phyloP scores from a whole-genome alignment of 2,888 invertebrate species.

The Heliothis peltigera region DNA sequence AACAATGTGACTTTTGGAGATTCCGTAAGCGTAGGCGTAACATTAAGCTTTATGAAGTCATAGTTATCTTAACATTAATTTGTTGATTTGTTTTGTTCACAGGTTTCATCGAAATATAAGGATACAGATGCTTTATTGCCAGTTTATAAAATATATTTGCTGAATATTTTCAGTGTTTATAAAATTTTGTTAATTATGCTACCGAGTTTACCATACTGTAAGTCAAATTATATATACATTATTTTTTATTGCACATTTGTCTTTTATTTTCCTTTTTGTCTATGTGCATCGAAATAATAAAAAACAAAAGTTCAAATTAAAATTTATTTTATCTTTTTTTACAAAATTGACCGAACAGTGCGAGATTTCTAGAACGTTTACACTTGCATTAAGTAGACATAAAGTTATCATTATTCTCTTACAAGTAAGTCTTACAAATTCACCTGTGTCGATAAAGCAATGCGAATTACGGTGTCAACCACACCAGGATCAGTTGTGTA shows the following conservation, averaged over 20 bases:
- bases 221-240: slow-evolving; percentile 89
- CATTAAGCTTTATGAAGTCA: neutral
- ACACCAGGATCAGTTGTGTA: slow-evolving; percentile 79
- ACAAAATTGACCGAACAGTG: slow-evolving; percentile 91
- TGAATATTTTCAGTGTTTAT: slow-evolving; percentile 89
- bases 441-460: slow-evolving; percentile 88
- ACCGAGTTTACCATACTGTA: slow-evolving; percentile 88
- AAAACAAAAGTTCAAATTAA: slow-evolving; percentile 83
- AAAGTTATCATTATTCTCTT: slow-evolving; percentile 88
- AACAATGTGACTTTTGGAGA: no score
- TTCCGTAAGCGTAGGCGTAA: no score
- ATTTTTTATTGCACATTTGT: slow-evolving; percentile 85
- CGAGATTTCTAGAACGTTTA: slow-evolving; percentile 90
- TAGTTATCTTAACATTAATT: slow-evolving; percentile 22
- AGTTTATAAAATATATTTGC: slow-evolving; percentile 87
- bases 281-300: slow-evolving; percentile 55
- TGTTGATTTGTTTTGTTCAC: slow-evolving; percentile 66
- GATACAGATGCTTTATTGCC: slow-evolving; percentile 88
- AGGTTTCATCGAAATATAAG: slow-evolving; percentile 77
- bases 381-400: slow-evolving; percentile 90
- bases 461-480: slow-evolving; percentile 74
- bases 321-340: slow-evolving; percentile 88
- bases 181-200: slow-evolving; percentile 88
- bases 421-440: slow-evolving; percentile 88
- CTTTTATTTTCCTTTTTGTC: slow-evolving; percentile 70